Evolutionary conservation across 2,797 vertebrate species (phyloP).

Genomic region (Agapornis canus): DNA sequence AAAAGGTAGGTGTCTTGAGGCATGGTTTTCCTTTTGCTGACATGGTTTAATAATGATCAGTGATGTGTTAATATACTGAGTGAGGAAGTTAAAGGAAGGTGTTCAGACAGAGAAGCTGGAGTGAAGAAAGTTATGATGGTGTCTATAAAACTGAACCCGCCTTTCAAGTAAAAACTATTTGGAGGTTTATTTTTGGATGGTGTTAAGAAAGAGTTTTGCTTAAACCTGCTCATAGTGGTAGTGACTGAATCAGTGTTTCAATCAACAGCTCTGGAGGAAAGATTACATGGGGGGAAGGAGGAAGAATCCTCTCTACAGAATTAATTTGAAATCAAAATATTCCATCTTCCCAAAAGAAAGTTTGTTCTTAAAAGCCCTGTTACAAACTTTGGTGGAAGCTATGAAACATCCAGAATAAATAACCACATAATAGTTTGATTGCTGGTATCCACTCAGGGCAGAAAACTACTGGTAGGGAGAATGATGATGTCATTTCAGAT

Average conservation of each 20-base stretch:
- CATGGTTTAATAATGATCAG: rapidly evolving
- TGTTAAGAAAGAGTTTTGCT: neutral
- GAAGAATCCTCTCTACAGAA: neutral
- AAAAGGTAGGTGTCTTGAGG: neutral
- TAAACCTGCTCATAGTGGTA: neutral
- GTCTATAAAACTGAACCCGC: neutral
- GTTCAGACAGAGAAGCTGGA: neutral
- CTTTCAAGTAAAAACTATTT: neutral
- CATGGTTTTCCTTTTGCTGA: neutral
- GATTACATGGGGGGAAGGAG: neutral
- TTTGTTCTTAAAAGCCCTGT: neutral
- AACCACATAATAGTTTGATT: neutral
- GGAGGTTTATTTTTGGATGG: neutral
- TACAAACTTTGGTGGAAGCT: neutral
- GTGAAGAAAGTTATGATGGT: neutral
- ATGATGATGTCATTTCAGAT: neutral
- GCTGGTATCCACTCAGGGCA: neutral
- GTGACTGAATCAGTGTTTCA: neutral
- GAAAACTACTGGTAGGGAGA: neutral
- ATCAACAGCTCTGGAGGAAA: neutral
- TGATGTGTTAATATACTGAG: neutral
- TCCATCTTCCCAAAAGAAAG: neutral
- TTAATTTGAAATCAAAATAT: neutral
- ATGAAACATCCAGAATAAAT: neutral
- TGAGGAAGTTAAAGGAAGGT: neutral